Percentiles rank a stretch among this genome's conserved stretches.
Conservation (phyloP, 2,797 vertebrate species). For the Hypotaenidia okinawae region DNA sequence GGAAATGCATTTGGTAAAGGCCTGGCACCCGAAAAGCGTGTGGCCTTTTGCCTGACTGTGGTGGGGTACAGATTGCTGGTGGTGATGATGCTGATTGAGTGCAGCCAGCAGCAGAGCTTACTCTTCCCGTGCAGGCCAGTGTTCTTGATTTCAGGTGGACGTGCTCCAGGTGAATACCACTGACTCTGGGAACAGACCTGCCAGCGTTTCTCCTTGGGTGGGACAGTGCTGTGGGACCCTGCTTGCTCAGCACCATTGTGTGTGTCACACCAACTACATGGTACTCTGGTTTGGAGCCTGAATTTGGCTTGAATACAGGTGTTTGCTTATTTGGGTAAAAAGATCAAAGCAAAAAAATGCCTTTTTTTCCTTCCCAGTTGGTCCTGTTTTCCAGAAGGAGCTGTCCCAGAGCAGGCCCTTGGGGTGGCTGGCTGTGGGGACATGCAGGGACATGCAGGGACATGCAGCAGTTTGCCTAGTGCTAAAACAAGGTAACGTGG, state of each 20-base stretch:
- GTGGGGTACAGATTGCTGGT: not conserved
- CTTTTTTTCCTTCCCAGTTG: not conserved
- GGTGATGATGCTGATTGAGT: not conserved
- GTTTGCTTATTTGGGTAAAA: not conserved
- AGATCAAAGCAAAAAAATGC: not conserved
- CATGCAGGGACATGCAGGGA: no score
- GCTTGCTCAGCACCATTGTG: not conserved
- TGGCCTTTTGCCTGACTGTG: fast-evolving
- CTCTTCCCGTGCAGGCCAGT: not conserved
- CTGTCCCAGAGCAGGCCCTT: not conserved
- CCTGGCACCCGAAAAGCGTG: fast-evolving
- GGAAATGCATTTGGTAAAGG: not conserved
- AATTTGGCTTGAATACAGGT: not conserved
- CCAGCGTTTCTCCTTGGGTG: not conserved
- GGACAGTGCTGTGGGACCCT: not conserved
- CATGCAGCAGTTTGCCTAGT: not conserved
- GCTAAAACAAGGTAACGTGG: not conserved
- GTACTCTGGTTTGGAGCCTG: not conserved
- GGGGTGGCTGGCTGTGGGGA: fast-evolving
- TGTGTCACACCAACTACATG: not conserved
- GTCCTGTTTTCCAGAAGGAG: not conserved
- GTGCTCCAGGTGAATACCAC: not conserved
- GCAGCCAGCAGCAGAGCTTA: not conserved
- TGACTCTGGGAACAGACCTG: fast-evolving
- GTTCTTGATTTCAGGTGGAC: not conserved